phyloP scores from a whole-genome alignment of 2,113 vertebrate genomes.

The Butorides virescens region DNA sequence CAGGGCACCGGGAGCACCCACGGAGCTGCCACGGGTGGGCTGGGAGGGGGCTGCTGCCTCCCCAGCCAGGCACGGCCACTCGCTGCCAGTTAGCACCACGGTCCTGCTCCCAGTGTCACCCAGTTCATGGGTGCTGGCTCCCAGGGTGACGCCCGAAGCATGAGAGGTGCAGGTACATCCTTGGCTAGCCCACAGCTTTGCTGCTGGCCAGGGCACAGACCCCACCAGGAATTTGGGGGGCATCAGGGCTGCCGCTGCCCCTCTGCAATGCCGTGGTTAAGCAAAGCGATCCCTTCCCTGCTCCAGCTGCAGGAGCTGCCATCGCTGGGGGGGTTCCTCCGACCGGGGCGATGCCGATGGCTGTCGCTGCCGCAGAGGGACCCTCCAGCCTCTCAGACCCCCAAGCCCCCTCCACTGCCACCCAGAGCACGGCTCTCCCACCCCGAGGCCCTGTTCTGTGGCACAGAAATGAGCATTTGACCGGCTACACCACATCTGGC shows the following conservation, averaged over 20 bases:
- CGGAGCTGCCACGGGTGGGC: background rate
- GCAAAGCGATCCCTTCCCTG: accelerated
- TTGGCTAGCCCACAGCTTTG: background rate
- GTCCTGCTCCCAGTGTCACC: background rate
- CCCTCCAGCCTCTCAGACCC: background rate
- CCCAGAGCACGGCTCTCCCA: background rate
- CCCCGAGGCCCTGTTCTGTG: accelerated
- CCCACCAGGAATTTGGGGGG: no score
- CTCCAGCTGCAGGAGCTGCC: background rate
- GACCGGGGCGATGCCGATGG: background rate
- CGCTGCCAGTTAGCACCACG: background rate
- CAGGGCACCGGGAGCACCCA: background rate
- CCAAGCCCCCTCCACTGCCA: background rate
- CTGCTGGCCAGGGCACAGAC: background rate
- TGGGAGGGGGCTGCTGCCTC: background rate
- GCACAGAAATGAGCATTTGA: background rate
- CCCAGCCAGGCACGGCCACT: background rate
- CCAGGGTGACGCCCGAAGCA: background rate
- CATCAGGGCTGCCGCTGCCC: background rate
- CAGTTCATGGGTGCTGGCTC: accelerated
- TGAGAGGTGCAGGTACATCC: background rate
- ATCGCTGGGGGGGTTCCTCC: accelerated
- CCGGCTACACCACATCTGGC: background rate
- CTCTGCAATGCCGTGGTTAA: background rate
- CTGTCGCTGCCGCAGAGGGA: background rate